Conservation (phyloP, 1,140 invertebrate species). For the Atta cephalotes region DNA sequence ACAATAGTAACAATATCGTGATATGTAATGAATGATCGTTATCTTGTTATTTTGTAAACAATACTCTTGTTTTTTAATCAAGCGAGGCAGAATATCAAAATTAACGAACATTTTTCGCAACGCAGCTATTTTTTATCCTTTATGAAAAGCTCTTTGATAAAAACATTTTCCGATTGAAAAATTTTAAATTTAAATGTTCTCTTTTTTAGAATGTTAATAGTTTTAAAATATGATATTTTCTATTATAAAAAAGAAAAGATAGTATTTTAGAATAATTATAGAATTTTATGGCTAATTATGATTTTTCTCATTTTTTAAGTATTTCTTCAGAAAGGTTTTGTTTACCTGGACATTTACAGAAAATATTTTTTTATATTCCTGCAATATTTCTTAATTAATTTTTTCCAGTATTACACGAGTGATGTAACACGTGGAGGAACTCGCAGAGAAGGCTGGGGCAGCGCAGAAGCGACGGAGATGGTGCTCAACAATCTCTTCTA, state of each 20-base stretch:
- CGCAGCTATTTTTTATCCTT: not conserved
- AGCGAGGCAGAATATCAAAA: not conserved
- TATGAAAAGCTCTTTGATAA: not conserved
- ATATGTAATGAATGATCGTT: not conserved
- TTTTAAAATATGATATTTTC: not conserved
- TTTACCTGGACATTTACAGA: not conserved
- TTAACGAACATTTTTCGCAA: not conserved
- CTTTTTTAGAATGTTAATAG: not conserved
- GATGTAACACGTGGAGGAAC: slow-evolving; percentile 89
- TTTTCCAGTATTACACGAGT: slow-evolving; percentile 90
- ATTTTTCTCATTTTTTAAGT: not conserved
- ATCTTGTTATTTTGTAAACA: not conserved
- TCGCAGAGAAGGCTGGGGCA: slow-evolving; percentile 97
- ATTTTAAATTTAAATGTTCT: not conserved
- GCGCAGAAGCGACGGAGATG: slow-evolving; percentile 99
- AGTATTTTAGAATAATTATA: slow-evolving; percentile 17
- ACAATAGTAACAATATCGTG: not conserved
- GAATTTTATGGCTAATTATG: not conserved
- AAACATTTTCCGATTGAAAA: not conserved
- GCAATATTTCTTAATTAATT: slow-evolving; percentile 28
- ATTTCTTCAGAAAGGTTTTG: not conserved
- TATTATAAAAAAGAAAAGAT: not conserved
- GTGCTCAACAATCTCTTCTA: slow-evolving; percentile 99
- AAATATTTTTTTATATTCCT: not conserved
- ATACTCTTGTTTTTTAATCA: not conserved